A percentile compares a stretch with the other conserved stretches of the same genome.
phyloP scores from a whole-genome alignment of 2,888 invertebrate genomes.

The Volucella inflata region DNA sequence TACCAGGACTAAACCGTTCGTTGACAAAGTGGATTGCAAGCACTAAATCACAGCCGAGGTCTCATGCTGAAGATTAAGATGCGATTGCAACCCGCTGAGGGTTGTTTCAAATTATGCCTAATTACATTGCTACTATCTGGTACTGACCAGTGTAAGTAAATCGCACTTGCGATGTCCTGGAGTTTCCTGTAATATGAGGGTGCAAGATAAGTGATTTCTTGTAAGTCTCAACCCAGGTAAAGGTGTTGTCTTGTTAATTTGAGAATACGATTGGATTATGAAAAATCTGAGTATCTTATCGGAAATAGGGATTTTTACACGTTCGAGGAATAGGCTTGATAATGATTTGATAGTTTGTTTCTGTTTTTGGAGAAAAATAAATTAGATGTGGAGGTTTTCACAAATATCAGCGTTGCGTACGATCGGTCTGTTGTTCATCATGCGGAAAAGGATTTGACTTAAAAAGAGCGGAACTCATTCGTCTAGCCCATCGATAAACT shows the following conservation, averaged over 20 bases:
- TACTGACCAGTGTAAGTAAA: slow-evolving; percentile 26
- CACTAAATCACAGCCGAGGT: slow-evolving; percentile 37
- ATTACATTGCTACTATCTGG: slow-evolving; percentile 47
- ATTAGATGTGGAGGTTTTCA: too few species aligned
- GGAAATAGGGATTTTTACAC: slow-evolving; percentile 55
- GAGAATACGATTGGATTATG: slow-evolving; percentile 1
- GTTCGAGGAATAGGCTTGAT: neutral
- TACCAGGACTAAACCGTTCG: neutral
- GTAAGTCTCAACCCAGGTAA: slow-evolving; percentile 17
- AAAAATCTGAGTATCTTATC: slow-evolving; percentile 1
- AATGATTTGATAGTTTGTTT: too few species aligned
- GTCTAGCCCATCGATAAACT: too few species aligned
- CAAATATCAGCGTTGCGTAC: too few species aligned
- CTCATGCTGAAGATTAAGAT: slow-evolving; percentile 52
- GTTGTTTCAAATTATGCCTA: slow-evolving; percentile 49
- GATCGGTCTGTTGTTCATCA: too few species aligned
- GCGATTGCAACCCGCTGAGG: slow-evolving; percentile 64
- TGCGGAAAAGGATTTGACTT: too few species aligned
- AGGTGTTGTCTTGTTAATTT: slow-evolving; percentile 24
- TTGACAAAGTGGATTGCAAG: slow-evolving; percentile 52
- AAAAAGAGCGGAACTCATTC: too few species aligned
- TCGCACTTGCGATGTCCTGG: slow-evolving; percentile 53
- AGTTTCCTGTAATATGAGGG: slow-evolving; percentile 66
- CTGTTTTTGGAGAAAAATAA: too few species aligned
- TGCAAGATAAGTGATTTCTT: slow-evolving; percentile 40